phyloP scores from a whole-genome alignment of 2,888 invertebrate genomes.

The Eustalomyia histrio region DNA sequence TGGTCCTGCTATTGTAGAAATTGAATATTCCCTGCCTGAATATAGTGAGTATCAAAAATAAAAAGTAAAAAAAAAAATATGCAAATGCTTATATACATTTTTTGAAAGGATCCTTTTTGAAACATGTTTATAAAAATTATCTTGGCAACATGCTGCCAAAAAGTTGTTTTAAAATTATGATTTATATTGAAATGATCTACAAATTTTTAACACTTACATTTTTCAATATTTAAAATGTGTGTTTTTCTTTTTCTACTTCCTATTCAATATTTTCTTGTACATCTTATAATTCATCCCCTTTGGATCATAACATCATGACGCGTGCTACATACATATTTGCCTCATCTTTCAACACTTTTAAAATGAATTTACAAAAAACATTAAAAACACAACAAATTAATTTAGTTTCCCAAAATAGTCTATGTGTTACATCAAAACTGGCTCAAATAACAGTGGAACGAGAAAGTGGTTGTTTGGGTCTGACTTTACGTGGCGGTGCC shows the following conservation, averaged over 20 bases:
- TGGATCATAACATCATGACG: slow-evolving; percentile 17
- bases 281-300: slow-evolving; percentile 27
- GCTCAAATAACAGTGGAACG: slow-evolving; percentile 90
- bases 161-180: slow-evolving; percentile 2
- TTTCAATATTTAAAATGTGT: slow-evolving; percentile 44
- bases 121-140: slow-evolving; percentile 5
- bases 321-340: slow-evolving; percentile 28
- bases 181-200: slow-evolving; percentile 44
- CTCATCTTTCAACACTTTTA: slow-evolving; percentile 56
- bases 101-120: slow-evolving; percentile 1
- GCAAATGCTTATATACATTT: slow-evolving; percentile 9
- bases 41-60: slow-evolving; percentile 83
- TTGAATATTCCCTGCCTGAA: slow-evolving; percentile 91
- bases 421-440: slow-evolving; percentile 88
- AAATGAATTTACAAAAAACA: slow-evolving; percentile 26
- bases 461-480: slow-evolving; percentile 90
- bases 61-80: background rate
- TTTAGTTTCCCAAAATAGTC: slow-evolving; percentile 85
- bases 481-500: slow-evolving; percentile 91
- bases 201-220: slow-evolving; percentile 57
- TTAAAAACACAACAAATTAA: slow-evolving; percentile 13
- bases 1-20: slow-evolving; percentile 88
- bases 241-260: slow-evolving; percentile 28
- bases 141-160: slow-evolving; percentile 24
- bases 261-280: slow-evolving; percentile 2